Percentiles rank a stretch among this genome's conserved stretches.
phyloP scores from a whole-genome alignment of 2,113 vertebrate species.

The Thamnophis sirtalis region DNA sequence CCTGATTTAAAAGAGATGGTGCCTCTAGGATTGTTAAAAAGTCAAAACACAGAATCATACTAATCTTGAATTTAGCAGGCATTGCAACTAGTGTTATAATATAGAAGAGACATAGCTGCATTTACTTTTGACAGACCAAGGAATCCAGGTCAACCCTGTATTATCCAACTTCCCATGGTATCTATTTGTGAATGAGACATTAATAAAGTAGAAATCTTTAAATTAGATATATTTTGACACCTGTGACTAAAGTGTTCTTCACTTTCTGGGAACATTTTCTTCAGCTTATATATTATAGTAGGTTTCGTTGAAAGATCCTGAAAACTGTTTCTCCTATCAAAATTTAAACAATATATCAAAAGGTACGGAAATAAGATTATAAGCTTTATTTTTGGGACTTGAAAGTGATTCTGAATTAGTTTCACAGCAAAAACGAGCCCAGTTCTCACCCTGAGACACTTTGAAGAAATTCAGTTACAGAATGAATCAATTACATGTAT shows the following conservation, averaged over 20 bases:
- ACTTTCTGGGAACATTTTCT: constrained; percentile 52
- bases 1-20: neutral
- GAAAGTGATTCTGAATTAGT: constrained; percentile 72
- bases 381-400: constrained; percentile 68
- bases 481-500: constrained; percentile 64
- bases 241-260: constrained; percentile 29
- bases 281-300: constrained; percentile 48
- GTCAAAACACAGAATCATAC: constrained; percentile 1
- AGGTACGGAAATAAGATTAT: constrained; percentile 74
- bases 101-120: constrained; percentile 39
- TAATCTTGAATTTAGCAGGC: constrained; percentile 26
- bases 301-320: constrained; percentile 62
- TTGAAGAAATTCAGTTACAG: constrained; percentile 61
- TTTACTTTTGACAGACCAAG: constrained; percentile 44
- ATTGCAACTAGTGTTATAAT: constrained; percentile 24
- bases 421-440: constrained; percentile 58
- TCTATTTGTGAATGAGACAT: constrained; percentile 60
- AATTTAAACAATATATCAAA: constrained; percentile 73
- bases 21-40: neutral
- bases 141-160: constrained; percentile 45
- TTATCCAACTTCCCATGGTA: constrained; percentile 56
- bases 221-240: constrained; percentile 43
- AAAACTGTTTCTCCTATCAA: constrained; percentile 56
- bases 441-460: constrained; percentile 66
- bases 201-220: constrained; percentile 45